Evolutionary conservation across 2,113 vertebrate species (phyloP), one percentile per base, ranked within the genome.

Genomic region (Caranx melampygus): DNA sequence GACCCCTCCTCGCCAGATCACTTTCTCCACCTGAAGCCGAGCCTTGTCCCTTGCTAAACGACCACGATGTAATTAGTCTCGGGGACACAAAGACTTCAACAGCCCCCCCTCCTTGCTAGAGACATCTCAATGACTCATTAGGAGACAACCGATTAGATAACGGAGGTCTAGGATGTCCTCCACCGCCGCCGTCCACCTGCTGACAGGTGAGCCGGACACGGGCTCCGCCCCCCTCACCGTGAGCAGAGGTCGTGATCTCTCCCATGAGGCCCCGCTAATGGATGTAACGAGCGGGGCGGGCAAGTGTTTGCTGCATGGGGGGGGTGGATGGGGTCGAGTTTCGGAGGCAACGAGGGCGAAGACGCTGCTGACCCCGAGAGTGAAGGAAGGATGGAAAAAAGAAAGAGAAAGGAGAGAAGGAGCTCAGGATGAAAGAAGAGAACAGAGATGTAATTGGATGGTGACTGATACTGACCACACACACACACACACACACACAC

Each of bases 101-200:
- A n/a, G 70, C 49, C 75, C 79, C 51, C 14, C n/a, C 55, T 70
- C 7, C 20, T 55, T 82, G 44, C 33, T 8, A 60, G 78, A 51
- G 84, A 73, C 76, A 57, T 91, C 93, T 94, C 92, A 71, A 31
- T 87, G 91, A 84, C 93, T 95, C 94, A 95, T 94, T 95, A 94
- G 90, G 82, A 94, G 92, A 94, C 91, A 65, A 55, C 77, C 89
- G 92, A 92, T 95, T 88, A 94, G 92, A 95, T 94, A 92, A 81
- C 6, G 31, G 3, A 0, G 79, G 87, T 85, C 68, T 94, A 86
- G 66, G 79, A 82, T 95, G 84, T 94, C 92, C 65, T 60, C 67
- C 8, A 72, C 37, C 64, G 26, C 79, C 45, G 88, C 78, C 61
- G 34, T 59, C 82, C 95, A 95, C 93, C 93, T 95, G 94, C 76